phyloP scores from a whole-genome alignment of 2,888 invertebrate species.

The Harpagoxenus sublaevis region DNA sequence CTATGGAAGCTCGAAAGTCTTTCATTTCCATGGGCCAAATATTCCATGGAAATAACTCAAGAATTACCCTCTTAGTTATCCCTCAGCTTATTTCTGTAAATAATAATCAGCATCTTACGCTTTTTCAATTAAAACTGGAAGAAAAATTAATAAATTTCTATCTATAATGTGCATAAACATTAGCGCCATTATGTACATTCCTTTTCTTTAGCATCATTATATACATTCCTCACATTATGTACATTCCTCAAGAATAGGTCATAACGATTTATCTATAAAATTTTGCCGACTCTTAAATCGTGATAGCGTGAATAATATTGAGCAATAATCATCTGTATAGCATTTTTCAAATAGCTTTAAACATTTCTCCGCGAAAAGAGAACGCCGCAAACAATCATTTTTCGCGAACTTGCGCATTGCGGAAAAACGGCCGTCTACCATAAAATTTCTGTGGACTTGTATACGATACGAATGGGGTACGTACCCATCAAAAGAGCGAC shows the following conservation, averaged over 20 bases:
- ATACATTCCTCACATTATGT: background rate
- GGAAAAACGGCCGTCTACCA: background rate
- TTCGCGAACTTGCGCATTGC: slow-evolving; percentile 38
- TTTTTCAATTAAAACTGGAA: background rate
- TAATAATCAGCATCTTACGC: background rate
- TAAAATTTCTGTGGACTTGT: background rate
- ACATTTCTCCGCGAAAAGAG: background rate
- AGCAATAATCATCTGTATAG: background rate
- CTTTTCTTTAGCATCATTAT: background rate
- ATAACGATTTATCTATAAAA: slow-evolving; percentile 4
- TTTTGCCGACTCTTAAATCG: background rate
- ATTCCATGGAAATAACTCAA: slow-evolving; percentile 12
- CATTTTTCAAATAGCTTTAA: background rate
- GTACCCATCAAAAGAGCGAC: background rate
- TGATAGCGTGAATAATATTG: background rate
- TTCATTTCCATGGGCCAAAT: background rate
- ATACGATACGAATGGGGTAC: slow-evolving; percentile 1
- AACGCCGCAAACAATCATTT: background rate
- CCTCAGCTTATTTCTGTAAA: background rate
- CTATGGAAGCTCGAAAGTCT: background rate
- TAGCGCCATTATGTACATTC: no score
- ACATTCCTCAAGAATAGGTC: background rate
- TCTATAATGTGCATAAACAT: no score
- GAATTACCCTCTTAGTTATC: slow-evolving; percentile 16
- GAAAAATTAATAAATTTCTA: background rate